A percentile compares a stretch with the other conserved stretches of the same genome.
These are phyloP conservation scores for Nephrotoma appendiculata DNA, from an alignment of 2,888 invertebrate species.

Conservation along the genomic window DNA sequence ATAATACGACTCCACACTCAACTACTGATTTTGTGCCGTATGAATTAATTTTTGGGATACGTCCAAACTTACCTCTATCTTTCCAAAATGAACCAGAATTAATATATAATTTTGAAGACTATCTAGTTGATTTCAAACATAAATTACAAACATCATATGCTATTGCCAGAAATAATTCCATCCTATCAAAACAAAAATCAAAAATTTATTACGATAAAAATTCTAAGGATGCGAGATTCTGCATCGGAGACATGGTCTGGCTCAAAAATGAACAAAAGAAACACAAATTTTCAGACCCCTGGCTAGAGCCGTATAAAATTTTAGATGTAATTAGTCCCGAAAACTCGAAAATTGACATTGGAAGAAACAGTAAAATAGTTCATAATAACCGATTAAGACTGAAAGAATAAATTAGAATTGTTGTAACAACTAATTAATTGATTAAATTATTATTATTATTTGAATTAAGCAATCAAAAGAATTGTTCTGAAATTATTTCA, in stretches of 20 bases:
- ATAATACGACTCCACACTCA: constrained; percentile 20
- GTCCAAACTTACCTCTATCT: constrained; percentile 19
- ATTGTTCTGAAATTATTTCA: too few relatives aligned
- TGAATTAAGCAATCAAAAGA: too few relatives aligned
- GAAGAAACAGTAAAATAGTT: background rate
- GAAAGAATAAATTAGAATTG: too few relatives aligned
- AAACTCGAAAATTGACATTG: background rate
- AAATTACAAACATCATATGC: background rate
- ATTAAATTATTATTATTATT: too few relatives aligned
- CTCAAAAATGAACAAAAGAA: background rate
- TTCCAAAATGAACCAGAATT: constrained; percentile 11
- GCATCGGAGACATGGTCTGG: background rate
- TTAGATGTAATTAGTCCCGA: background rate
- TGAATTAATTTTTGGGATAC: constrained; percentile 23
- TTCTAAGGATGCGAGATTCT: background rate
- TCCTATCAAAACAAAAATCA: background rate
- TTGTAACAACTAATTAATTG: too few relatives aligned
- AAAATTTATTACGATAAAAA: background rate
- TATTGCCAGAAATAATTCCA: background rate
- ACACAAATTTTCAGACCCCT: background rate
- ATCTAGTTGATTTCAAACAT: constrained; percentile 7
- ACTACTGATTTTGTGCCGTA: constrained; percentile 22
- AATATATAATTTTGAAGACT: constrained; percentile 15
- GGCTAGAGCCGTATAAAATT: background rate
- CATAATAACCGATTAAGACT: background rate